phyloP scores from a whole-genome alignment of 2,113 vertebrate species.

The Dissostichus mawsoni region DNA sequence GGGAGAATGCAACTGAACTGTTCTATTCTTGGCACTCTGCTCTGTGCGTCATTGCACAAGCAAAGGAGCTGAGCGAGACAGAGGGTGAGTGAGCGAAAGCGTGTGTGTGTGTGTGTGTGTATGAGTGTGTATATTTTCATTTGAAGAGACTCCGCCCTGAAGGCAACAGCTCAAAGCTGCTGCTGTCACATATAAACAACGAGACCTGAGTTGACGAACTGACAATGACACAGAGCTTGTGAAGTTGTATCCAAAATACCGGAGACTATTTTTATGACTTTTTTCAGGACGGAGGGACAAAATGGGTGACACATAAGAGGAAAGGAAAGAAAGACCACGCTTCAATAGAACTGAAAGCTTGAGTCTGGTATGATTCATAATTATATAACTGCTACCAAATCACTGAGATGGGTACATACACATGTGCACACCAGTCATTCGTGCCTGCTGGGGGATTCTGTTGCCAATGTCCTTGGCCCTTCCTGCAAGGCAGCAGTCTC shows the following conservation, averaged over 20 bases:
- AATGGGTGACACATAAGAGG: constrained; percentile 50
- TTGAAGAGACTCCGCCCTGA: constrained; percentile 56
- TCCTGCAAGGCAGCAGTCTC: constrained; percentile 55
- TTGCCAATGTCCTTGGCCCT: constrained; percentile 61
- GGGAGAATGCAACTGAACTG: constrained; percentile 57
- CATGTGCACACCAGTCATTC: constrained; percentile 55
- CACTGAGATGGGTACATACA: constrained; percentile 38
- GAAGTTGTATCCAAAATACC: constrained; percentile 39
- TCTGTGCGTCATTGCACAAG: constrained; percentile 71
- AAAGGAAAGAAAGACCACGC: constrained; percentile 42
- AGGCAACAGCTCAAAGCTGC: constrained; percentile 70
- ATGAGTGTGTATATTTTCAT: constrained; percentile 53
- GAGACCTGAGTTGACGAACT: constrained; percentile 59
- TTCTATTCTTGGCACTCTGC: constrained; percentile 72
- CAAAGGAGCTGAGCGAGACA: constrained; percentile 60
- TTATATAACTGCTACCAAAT: constrained; percentile 63
- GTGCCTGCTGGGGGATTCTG: constrained; percentile 35
- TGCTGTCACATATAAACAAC: constrained; percentile 72
- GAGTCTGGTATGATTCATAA: constrained; percentile 59
- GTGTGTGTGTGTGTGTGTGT: constrained; percentile 27
- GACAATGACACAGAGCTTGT: constrained; percentile 49
- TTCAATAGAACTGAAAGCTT: constrained; percentile 36
- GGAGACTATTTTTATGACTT: constrained; percentile 27
- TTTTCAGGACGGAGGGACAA: constrained; percentile 23
- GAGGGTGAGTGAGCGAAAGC: constrained; percentile 13